Percentiles rank a stretch among this genome's conserved stretches.
phyloP scores from a whole-genome alignment of 2,888 invertebrate genomes.

The Amphiduros pacificus region DNA sequence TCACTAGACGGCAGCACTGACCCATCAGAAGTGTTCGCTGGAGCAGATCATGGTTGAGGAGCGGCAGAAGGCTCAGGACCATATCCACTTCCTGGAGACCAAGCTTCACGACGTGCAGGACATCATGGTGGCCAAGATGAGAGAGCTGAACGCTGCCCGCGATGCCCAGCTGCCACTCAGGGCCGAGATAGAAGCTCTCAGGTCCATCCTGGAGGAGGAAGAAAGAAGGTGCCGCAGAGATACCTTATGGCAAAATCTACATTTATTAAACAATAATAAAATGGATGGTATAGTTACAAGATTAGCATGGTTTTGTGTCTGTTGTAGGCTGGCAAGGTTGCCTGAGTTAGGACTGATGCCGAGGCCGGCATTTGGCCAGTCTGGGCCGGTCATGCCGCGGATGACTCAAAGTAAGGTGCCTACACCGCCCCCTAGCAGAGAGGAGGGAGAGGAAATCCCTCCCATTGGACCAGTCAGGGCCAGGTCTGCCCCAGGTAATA shows the following conservation, averaged over 20 bases:
- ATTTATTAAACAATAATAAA: no score
- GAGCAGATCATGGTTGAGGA: slow-evolving; percentile 36
- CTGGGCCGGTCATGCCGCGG: neutral
- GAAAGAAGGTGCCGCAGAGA: slow-evolving; percentile 56
- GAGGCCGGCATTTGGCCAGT: neutral
- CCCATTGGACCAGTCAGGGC: slow-evolving; percentile 35
- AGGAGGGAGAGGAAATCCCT: neutral
- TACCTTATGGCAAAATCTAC: no score
- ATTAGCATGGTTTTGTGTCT: no score
- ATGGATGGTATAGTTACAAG: no score
- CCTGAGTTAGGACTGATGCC: neutral
- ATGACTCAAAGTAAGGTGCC: slow-evolving; percentile 8
- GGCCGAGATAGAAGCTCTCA: slow-evolving; percentile 52
- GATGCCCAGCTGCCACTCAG: slow-evolving; percentile 50
- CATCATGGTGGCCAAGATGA: slow-evolving; percentile 49
- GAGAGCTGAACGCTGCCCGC: slow-evolving; percentile 42
- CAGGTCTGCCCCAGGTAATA: slow-evolving; percentile 43
- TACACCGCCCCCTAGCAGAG: slow-evolving; percentile 15
- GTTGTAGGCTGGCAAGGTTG: neutral
- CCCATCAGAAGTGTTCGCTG: slow-evolving; percentile 41
- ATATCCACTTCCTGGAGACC: slow-evolving; percentile 41
- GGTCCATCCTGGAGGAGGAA: slow-evolving; percentile 50
- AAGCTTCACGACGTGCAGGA: slow-evolving; percentile 52
- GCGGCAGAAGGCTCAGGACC: slow-evolving; percentile 19
- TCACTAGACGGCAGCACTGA: slow-evolving; percentile 39